phyloP scores from a whole-genome alignment of 2,888 invertebrate genomes.

The Torymus aiolomorphi region DNA sequence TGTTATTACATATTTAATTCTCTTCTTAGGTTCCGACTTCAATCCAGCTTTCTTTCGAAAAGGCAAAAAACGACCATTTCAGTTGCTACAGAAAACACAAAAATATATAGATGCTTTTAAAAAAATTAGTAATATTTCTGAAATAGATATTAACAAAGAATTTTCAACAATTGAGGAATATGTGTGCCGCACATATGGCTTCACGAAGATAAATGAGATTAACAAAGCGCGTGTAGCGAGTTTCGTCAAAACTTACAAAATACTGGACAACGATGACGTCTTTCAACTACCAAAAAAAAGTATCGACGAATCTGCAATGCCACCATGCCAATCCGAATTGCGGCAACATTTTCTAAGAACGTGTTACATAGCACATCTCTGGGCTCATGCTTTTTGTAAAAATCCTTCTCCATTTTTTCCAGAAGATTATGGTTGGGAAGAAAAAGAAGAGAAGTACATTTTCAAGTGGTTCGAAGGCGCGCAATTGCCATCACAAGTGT shows the following conservation, averaged over 20 bases:
- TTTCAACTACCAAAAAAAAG: constrained; percentile 2
- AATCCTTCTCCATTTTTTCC: not conserved
- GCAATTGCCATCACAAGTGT: too few relatives aligned
- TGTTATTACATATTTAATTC: too few relatives aligned
- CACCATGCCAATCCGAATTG: not conserved
- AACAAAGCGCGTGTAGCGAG: not conserved
- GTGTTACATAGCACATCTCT: not conserved
- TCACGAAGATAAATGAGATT: not conserved
- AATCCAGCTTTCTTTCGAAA: too few relatives aligned
- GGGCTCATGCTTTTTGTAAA: too few relatives aligned
- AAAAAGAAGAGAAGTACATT: too few relatives aligned
- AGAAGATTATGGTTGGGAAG: not conserved
- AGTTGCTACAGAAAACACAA: not conserved
- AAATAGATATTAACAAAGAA: not conserved
- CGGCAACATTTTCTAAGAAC: not conserved
- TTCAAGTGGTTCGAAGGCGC: too few relatives aligned
- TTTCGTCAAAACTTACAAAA: not conserved
- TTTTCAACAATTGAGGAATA: constrained; percentile 1
- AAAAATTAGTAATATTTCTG: not conserved
- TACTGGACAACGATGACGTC: not conserved
- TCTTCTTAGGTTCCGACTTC: too few relatives aligned
- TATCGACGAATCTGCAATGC: constrained; percentile 3
- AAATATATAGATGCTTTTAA: not conserved
- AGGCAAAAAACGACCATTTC: too few relatives aligned
- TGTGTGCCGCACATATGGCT: not conserved